phyloP scores from a whole-genome alignment of 2,113 vertebrate species.

The Beaufortia kweichowensis region DNA sequence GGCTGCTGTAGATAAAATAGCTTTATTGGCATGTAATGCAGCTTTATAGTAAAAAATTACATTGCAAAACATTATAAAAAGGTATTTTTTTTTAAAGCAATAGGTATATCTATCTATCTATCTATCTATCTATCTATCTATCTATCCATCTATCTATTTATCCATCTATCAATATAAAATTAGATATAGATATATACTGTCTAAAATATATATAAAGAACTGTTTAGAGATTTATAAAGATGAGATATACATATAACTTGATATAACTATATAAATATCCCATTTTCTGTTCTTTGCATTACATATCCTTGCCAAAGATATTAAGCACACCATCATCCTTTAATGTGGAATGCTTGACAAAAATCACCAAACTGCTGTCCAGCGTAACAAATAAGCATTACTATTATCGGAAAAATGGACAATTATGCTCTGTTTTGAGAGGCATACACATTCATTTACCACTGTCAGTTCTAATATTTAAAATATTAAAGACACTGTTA shows the following conservation, averaged over 20 bases:
- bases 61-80: no score
- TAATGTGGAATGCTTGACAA: slow-evolving; percentile 49
- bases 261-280: no score
- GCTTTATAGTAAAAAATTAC: neutral
- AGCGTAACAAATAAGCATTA: slow-evolving; percentile 62
- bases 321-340: slow-evolving; percentile 5
- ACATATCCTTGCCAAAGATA: neutral
- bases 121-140: no score
- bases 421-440: slow-evolving; percentile 59
- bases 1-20: slow-evolving; percentile 3
- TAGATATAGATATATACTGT: no score
- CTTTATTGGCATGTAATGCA: neutral
- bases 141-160: no score
- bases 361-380: slow-evolving; percentile 51
- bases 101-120: no score
- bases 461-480: slow-evolving; percentile 63
- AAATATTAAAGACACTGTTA: slow-evolving; percentile 16
- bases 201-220: no score
- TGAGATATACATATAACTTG: no score
- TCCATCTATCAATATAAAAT: no score
- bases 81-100: no score
- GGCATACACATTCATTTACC: slow-evolving; percentile 42
- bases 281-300: neutral
- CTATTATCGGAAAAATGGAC: slow-evolving; percentile 62
- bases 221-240: no score